Base-by-base conservation (phyloP, 2,888 invertebrate genomes). In the Hypomecis punctinalis region DNA sequence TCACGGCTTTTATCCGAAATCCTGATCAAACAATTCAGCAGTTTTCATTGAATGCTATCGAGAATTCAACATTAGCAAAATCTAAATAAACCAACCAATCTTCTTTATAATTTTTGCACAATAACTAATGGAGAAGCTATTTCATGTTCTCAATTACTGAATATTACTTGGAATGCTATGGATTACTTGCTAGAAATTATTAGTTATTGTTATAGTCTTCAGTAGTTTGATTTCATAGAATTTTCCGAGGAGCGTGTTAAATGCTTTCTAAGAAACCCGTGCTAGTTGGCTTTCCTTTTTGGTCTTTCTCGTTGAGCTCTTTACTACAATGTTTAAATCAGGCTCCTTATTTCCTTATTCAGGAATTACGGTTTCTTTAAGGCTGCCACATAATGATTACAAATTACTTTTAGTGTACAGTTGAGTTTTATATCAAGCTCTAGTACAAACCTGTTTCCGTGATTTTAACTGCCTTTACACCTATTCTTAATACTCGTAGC, bases 211-310 rank as follows among this genome's bases (percentile, higher is more conserved):
- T 11, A 33, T 2, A 39, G 23, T 33, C 10, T 1, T 35, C 8
- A 49, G 61, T 56, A 42, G 40, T 23, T 53, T 43, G 13, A 5
- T 33, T 63, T 63, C 63, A 54, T 10, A 58, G 54, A 63, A 63
- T 47, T 37, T n/a, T n/a, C 40, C 47, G 42, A 42, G 62, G 9
- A 45, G n/a, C 52, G 40, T 63, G 11, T 51, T 54, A 33, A 52
- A n/a, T 42, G 37, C 23, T 42, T 63, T 63, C 58, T 48, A 37
- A 58, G 63, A 54, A 58, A 47, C 33, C 23, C 35, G 8, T 10
- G 40, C 45, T 45, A 49, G 55, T 43, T 45, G 6, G 23, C 56
- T 62, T 62, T 57, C 56, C 47, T 53, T 40, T 47, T 47, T 40
- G 6, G n/a, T 46, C 23, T 23, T 23, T 23, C 23, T 23, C 23